These are phyloP conservation scores for Tauraco hartlaubi DNA, from an alignment of 2,797 vertebrate species.

Conservation along the genomic window DNA sequence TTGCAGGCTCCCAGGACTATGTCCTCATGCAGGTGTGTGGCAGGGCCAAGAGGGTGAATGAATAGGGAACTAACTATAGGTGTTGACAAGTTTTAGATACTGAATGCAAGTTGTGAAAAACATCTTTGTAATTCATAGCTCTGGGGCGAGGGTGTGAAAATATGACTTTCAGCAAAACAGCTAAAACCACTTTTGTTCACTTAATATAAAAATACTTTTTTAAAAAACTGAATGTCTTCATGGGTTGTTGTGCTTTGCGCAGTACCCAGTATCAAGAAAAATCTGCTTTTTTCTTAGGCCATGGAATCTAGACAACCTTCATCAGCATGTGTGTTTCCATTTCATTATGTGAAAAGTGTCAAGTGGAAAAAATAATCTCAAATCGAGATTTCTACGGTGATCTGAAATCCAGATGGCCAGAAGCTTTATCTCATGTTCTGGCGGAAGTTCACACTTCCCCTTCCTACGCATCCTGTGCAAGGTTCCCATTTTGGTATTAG, in stretches of 20 bases:
- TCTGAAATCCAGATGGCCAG: not conserved
- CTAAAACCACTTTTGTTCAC: not conserved
- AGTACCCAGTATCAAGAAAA: not conserved
- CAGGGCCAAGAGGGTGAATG: too few relatives aligned
- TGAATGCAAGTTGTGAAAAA: not conserved
- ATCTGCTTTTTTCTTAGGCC: not conserved
- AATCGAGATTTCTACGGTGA: not conserved
- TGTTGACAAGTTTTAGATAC: not conserved
- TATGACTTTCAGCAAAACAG: not conserved
- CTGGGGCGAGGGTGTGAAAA: not conserved
- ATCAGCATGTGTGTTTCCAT: not conserved
- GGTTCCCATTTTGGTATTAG: not conserved
- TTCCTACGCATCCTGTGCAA: accelerated
- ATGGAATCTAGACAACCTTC: not conserved
- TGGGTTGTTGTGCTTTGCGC: not conserved
- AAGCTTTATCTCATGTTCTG: not conserved
- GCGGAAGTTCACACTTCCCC: not conserved
- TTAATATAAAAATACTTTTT: not conserved
- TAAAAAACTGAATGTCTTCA: not conserved
- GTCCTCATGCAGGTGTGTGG: not conserved
- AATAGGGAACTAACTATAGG: not conserved
- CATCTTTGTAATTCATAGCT: not conserved
- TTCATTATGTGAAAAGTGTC: not conserved
- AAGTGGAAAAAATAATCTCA: not conserved
- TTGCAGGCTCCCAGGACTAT: not conserved